Percentiles rank a stretch among this genome's conserved stretches.
These are phyloP conservation scores for Ophonus ardosiacus DNA, from an alignment of 2,888 invertebrate species.

Conservation along the genomic window DNA sequence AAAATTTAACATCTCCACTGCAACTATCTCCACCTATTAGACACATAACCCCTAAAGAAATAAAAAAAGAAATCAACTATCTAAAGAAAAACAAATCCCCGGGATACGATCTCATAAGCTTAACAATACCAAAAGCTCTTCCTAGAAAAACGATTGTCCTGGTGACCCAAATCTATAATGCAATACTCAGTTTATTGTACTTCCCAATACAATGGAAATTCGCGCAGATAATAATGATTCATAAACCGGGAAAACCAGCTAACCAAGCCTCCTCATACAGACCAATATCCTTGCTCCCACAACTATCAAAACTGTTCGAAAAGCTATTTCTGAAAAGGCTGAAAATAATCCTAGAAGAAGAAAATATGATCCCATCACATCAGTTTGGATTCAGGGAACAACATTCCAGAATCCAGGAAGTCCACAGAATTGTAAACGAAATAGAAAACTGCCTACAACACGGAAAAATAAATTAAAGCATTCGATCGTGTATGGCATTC, in stretches of 20 bases:
- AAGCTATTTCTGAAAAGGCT: background rate
- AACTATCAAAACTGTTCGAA: constrained; percentile 34
- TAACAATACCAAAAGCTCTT: background rate
- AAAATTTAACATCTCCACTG: background rate
- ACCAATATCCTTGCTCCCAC: background rate
- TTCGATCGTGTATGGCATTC: too few relatives aligned
- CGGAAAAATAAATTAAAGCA: too few relatives aligned
- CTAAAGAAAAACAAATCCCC: background rate
- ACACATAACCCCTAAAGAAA: background rate
- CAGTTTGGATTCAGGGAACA: background rate
- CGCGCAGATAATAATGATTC: too few relatives aligned
- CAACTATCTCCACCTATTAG: background rate
- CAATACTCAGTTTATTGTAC: background rate
- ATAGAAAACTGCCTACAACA: background rate
- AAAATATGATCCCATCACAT: background rate
- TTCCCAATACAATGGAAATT: too few relatives aligned
- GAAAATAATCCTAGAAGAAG: background rate
- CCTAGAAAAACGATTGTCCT: background rate
- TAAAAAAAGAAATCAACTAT: background rate
- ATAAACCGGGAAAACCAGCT: too few relatives aligned
- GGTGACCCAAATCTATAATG: background rate
- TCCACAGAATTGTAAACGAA: background rate
- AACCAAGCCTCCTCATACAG: too few relatives aligned
- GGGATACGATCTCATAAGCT: background rate
- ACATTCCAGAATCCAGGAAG: background rate